Base-by-base conservation (phyloP, 1,140 invertebrate genomes). In the Atta colombica region DNA sequence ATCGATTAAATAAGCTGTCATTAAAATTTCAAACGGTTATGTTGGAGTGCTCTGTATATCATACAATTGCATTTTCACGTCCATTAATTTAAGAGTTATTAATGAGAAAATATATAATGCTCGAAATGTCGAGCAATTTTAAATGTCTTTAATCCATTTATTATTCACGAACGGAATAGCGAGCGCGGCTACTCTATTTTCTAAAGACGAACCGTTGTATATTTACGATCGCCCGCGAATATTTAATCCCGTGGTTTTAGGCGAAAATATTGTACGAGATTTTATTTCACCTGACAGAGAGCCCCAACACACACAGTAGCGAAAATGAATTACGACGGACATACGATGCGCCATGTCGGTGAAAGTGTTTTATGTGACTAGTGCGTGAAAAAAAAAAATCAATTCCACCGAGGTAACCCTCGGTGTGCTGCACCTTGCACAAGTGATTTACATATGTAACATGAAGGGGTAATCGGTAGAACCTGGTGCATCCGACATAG, bases 301-400 rank as follows among this genome's bases (percentile, higher is more conserved):
- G 49, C 12, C 21, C 8, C 31, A 18, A 18, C 68, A 8, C 16
- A 39, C 14, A 28, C 35, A 28, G 53, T 61, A 61, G 28, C 69
- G 25, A 84, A 45, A 75, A 75, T 84, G 58, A 84, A 75, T 84
- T 84, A 84, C 58, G 58, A 35, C 80, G 14, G 28, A 45, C 53
- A 21, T 55, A 16, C 28, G 66, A 82, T 82, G 80, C 80, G 68
- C 39, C 68, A 49, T 39, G 69, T 49, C 55, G 80, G 80, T 51
- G 80, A 84, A 84, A 84, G 80, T 75, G 45, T 75, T 84, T 84
- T 61, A 75, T 63, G 80, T 49, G 80, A 49, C 53, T 82, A 80
- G 68, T 49, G 55, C 25, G 69, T 3, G 69, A 31, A 31, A 10
- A 82, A 60, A 71, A 72, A 84, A 74, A 51, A 51, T 84, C 69